phyloP scores from a whole-genome alignment of 2,888 invertebrate species.

The Chrysotoxum bicinctum region DNA sequence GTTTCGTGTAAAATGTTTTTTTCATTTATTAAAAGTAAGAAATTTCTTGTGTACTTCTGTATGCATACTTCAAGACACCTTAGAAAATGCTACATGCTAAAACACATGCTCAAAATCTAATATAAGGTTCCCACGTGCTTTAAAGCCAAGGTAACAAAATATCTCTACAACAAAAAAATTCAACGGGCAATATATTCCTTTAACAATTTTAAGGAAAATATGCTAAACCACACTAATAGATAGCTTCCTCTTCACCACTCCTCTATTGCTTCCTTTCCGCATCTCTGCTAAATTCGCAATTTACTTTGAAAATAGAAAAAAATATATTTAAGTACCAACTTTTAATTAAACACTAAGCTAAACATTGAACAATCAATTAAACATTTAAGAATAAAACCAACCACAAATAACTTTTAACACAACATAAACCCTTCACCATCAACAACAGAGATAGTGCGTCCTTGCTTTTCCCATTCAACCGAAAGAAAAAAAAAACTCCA shows the following conservation, averaged over 20 bases:
- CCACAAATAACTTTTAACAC: conserved; percentile 6
- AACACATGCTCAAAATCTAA: too few relatives aligned
- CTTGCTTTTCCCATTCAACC: background rate
- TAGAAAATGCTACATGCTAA: too few relatives aligned
- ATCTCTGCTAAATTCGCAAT: background rate
- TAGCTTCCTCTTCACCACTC: background rate
- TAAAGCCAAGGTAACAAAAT: too few relatives aligned
- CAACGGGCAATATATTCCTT: too few relatives aligned
- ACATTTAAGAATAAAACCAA: background rate
- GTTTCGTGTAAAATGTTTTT: too few relatives aligned
- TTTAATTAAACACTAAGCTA: conserved; percentile 6
- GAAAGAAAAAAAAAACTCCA: background rate
- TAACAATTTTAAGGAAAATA: too few relatives aligned
- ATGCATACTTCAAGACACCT: too few relatives aligned
- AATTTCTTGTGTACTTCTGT: too few relatives aligned
- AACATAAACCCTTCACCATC: background rate
- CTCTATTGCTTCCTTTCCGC: background rate
- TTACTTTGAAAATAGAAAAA: background rate
- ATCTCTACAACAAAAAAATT: too few relatives aligned
- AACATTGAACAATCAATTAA: conserved; percentile 15
- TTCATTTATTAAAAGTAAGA: too few relatives aligned
- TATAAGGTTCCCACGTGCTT: too few relatives aligned
- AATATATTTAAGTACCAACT: background rate
- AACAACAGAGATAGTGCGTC: conserved; percentile 1
- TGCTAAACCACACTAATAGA: background rate